A percentile compares a stretch with the other conserved stretches of the same genome.
Conservation (phyloP, 2,888 invertebrate species). For the Drosophila bunnanda region DNA sequence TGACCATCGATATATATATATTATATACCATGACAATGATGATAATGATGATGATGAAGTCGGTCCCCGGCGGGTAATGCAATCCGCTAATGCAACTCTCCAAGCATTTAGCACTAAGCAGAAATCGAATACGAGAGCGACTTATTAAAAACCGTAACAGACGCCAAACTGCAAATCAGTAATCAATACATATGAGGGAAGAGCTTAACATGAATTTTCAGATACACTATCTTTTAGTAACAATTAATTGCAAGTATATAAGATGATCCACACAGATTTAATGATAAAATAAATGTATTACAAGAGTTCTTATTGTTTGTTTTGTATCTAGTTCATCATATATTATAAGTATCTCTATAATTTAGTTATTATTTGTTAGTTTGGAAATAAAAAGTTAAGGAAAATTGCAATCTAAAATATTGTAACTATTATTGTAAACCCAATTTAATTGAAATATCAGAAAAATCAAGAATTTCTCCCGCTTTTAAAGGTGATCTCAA, state of each 20-base stretch:
- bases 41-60: constrained; percentile 13
- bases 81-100: constrained; percentile 67
- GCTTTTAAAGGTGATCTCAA: neutral
- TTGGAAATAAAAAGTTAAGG: too few relatives aligned
- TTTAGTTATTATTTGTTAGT: too few relatives aligned
- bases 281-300: neutral
- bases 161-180: constrained; percentile 24
- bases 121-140: constrained; percentile 69
- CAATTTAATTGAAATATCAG: neutral
- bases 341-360: neutral
- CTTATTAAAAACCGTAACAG: constrained; percentile 46
- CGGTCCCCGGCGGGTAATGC: constrained; percentile 54
- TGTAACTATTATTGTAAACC: too few relatives aligned
- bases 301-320: neutral
- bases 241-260: neutral
- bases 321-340: neutral
- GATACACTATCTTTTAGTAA: neutral
- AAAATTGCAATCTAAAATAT: too few relatives aligned
- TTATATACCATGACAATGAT: neutral
- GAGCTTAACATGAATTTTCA: neutral
- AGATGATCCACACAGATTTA: neutral
- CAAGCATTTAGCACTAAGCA: constrained; percentile 65
- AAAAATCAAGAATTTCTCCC: neutral
- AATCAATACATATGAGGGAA: constrained; percentile 17
- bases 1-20: constrained; percentile 29